phyloP scores from a whole-genome alignment of 2,797 vertebrate genomes.

The Diceros bicornis region DNA sequence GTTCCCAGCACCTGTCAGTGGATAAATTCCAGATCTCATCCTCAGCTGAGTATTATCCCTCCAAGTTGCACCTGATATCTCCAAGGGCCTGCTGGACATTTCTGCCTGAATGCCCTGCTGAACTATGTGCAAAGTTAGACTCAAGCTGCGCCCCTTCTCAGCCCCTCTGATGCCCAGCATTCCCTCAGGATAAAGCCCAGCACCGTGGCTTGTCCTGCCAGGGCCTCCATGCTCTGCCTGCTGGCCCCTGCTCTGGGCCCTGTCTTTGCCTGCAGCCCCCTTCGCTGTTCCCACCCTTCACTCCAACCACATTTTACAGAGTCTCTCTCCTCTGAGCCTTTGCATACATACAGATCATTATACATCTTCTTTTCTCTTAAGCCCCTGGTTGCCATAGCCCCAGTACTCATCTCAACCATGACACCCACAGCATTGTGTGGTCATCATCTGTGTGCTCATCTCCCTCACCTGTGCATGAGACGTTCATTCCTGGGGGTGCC shows the following conservation, averaged over 20 bases:
- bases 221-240: not conserved
- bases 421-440: not conserved
- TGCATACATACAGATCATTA: not conserved
- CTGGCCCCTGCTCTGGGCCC: not conserved
- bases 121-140: not conserved
- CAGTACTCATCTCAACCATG: too few species aligned
- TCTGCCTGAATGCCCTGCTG: not conserved
- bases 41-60: not conserved
- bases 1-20: not conserved
- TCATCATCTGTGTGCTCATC: not conserved
- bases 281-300: fast-evolving
- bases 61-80: not conserved
- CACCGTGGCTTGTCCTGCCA: not conserved
- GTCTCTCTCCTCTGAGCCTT: not conserved
- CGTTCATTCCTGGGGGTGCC: too few species aligned
- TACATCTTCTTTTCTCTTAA: not conserved
- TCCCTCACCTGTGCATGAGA: not conserved
- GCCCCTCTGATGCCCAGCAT: not conserved
- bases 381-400: not conserved
- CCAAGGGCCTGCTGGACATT: not conserved
- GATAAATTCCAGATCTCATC: not conserved
- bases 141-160: not conserved
- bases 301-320: too few species aligned
- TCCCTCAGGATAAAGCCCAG: not conserved
- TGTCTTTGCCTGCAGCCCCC: not conserved